Base-by-base conservation (phyloP, 2,797 vertebrate genomes). In the Acanthurus tractus region DNA sequence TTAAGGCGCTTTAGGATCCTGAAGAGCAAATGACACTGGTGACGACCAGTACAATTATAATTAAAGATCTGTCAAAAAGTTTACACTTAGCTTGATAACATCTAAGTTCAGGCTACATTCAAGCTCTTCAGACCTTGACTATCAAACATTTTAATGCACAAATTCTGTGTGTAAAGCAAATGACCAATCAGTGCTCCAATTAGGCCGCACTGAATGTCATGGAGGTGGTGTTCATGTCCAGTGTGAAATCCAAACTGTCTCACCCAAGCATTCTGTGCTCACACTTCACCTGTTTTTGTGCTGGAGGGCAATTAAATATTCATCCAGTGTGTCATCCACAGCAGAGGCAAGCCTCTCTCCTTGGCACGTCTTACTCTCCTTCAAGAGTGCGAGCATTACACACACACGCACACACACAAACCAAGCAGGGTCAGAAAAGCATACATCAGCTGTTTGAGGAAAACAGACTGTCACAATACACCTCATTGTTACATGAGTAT, bases 251-350 rank as follows among this genome's bases (percentile, higher is more conserved):
- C 20, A 81, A 93, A 76, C 80, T 48, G 71, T 64, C 79, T 40
- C 84, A 53, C 59, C 49, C 67, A 38, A 59, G 75, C 67, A 81
- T 72, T 63, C 71, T 55, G 65, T 61, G 50, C 87, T 91, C 88
- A 90, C 89, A 81, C 84, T 92, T 96, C 95, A 99, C 98, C 98
- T 96, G 96, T 99, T 99, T 91, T 95, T 98, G 84, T 97, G 96
- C 93, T 99, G 98, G 81, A 99, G 96, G 65, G 86, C 86, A 88
- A 98, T 96, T 96, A 99, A 96, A 96, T 98, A 97, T 95, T 99
- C 96, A 77, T 99, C 96, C 78, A 97, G 96, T 86, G 95, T 95
- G 92, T 97, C 96, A 88, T 97, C 97, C 81, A 96, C 95, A 79
- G 95, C 92, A 88, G 95, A 94, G 90, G 95, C 93, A 85, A 86